Base-by-base conservation (phyloP, 1,140 invertebrate genomes). In the Bombus superbus region DNA sequence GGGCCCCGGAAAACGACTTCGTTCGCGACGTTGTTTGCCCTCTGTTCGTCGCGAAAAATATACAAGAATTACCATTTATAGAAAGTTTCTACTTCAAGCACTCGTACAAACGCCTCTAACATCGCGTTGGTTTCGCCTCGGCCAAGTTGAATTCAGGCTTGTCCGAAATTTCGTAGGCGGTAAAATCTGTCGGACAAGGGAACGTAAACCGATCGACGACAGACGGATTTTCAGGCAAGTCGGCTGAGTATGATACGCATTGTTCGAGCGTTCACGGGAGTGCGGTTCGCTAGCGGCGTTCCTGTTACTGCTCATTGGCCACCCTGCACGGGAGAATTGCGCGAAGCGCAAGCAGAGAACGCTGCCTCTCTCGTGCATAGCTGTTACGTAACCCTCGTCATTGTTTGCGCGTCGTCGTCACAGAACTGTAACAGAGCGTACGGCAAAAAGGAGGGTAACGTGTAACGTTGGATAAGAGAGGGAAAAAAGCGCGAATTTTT, bases 381-480 rank as follows among this genome's bases (percentile, higher is more conserved):
- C 85, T 66, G 83, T 91, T 89, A 83, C 88, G 82, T 90, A 90
- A 90, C 89, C 88, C 88, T 90, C 79, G 88, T 87, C 90, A 88
- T 91, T 92, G 91, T 92, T 92, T 89, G 90, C 88, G 84, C 88
- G 88, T 89, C 83, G 89, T 88, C 86, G 89, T 88, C 86, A 83
- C 87, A 83, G 82, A 85, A 85, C 62, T 79, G 82, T 71, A 84
- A 79, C 82, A 40, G 53, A 84, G 83, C 82, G 83, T 82, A 68
- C 42, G 88, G 72, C 76, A 79, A 90, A 91, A 91, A 88, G 81
- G 84, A 85, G 83, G 83, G 86, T 79, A 18, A 38, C 68, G 57
- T 40, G 80, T 79, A 66, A 64, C 69, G 81, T 35, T 79, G 79
- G 81, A 86, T 85, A 81, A 88, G 82, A 85, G 84, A 85, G 77